Conservation (phyloP, 2,113 vertebrate genomes). For the Neogobius melanostomus region DNA sequence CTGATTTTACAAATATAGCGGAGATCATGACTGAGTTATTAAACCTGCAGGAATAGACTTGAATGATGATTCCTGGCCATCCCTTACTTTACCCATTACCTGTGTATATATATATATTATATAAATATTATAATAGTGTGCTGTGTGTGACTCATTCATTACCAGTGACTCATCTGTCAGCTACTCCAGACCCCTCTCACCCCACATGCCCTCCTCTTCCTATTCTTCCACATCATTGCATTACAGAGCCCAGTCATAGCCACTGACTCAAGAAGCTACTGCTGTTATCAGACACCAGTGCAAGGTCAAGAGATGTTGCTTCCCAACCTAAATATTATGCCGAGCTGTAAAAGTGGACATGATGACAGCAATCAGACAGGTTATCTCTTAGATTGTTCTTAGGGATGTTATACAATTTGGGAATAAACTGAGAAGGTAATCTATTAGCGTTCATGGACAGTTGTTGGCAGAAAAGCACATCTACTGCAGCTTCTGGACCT, state of each 20-base stretch:
- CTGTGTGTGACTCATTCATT: slow-evolving; percentile 55
- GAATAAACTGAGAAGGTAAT: not conserved
- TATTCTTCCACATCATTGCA: slow-evolving; percentile 18
- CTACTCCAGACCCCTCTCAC: slow-evolving; percentile 9
- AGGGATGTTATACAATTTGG: not conserved
- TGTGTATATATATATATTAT: slow-evolving; percentile 1
- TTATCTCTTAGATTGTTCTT: not conserved
- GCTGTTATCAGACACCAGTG: slow-evolving; percentile 21
- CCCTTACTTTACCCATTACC: slow-evolving; percentile 7
- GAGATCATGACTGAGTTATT: slow-evolving; percentile 8
- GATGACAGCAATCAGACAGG: not conserved
- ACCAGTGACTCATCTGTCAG: slow-evolving; percentile 61
- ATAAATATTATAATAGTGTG: slow-evolving; percentile 43
- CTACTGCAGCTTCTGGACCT: too few species aligned
- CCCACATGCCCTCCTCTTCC: not conserved
- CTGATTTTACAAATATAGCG: not conserved
- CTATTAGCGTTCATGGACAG: slow-evolving; percentile 7
- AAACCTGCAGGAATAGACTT: not conserved
- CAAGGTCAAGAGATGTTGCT: slow-evolving; percentile 10
- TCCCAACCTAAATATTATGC: slow-evolving; percentile 3
- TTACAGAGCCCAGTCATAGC: slow-evolving; percentile 42
- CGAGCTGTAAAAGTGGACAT: not conserved
- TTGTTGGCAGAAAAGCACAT: not conserved
- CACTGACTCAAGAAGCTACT: slow-evolving; percentile 45
- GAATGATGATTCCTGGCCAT: not conserved